Evolutionary conservation across 1,140 invertebrate genomes (phyloP), one percentile per base, ranked within the genome.

Genomic region (Formica selysi): DNA sequence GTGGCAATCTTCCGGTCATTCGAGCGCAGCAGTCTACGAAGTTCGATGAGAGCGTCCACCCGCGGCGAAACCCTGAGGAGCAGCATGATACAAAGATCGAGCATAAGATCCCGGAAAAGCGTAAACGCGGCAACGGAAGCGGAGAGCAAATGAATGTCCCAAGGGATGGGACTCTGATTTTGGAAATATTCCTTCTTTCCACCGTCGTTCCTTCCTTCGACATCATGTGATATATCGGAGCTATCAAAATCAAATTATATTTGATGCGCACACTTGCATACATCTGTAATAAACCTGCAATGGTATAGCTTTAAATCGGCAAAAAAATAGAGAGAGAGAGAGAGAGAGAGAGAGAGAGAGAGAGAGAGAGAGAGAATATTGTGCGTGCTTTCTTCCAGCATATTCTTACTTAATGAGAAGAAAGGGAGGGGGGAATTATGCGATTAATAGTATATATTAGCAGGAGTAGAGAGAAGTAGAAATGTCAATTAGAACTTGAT

Each of bases 61-160:
- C 95, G 97, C 48, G 97, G 96, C 1, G 97, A 97, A 91, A 93
- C 93, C 0, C 94, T 96, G 16, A 94, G 97, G 61, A 97, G 97
- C 11, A 97, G 96, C 85, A 96, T 97, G 91, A 95, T 97, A 83
- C 96, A 96, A 61, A 93, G 96, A 81, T 95, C 95, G 16, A 93
- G 92, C 74, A 87, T 93, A 26, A 89, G 91, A 32, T 94, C 94
- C 11, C 87, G 90, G 5, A 91, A 90, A 13, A 89, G 84, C 32
- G 44, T 54, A n/a, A 86, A 67, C 8, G 32, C 90, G 19, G 59
- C 78, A 11, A 86, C 86, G 29, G 90, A 93, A 62, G 91, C 89
- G 41, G 90, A 90, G 19, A 92, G 86, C 51, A 64, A 65, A 22
- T 76, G 70, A 84, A 84, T n/a, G 44, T 36, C 10, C 8, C 8